These are phyloP conservation scores for Hepsetus odoe DNA, from an alignment of 2,113 vertebrate species.

Conservation along the genomic window DNA sequence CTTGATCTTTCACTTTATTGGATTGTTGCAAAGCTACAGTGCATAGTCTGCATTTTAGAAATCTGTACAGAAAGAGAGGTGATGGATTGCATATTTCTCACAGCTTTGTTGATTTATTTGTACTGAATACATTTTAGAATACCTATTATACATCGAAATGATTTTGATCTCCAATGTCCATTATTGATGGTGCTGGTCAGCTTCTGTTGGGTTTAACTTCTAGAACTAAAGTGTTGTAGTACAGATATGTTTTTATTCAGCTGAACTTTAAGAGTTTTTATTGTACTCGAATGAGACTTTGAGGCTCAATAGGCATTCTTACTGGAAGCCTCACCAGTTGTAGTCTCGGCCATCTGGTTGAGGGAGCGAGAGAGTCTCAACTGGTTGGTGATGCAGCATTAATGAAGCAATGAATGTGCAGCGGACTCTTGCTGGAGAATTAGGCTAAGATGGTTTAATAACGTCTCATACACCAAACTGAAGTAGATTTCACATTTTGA, in stretches of 20 bases:
- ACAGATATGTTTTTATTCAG: neutral
- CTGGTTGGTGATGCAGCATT: conserved; percentile 55
- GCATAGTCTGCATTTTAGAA: neutral
- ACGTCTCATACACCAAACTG: conserved; percentile 55
- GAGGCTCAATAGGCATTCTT: conserved; percentile 17
- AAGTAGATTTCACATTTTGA: conserved; percentile 60
- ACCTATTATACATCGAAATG: neutral
- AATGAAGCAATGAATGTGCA: conserved; percentile 42
- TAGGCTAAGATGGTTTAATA: conserved; percentile 58
- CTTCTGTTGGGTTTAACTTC: neutral
- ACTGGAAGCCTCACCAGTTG: conserved; percentile 35
- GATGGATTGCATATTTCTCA: neutral
- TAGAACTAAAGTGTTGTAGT: neutral
- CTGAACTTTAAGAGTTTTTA: neutral
- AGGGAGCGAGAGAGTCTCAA: conserved; percentile 51
- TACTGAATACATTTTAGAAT: neutral
- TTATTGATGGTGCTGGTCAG: neutral
- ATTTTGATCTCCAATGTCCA: neutral
- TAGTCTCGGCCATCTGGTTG: conserved; percentile 42
- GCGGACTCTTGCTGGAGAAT: conserved; percentile 56
- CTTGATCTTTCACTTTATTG: neutral
- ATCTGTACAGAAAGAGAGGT: neutral
- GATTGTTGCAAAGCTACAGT: neutral
- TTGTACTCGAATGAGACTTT: conserved; percentile 9
- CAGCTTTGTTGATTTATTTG: neutral